Evolutionary conservation across 2,113 vertebrate genomes (phyloP), one percentile per base, ranked within the genome.

Genomic region (Barbus barbus): DNA sequence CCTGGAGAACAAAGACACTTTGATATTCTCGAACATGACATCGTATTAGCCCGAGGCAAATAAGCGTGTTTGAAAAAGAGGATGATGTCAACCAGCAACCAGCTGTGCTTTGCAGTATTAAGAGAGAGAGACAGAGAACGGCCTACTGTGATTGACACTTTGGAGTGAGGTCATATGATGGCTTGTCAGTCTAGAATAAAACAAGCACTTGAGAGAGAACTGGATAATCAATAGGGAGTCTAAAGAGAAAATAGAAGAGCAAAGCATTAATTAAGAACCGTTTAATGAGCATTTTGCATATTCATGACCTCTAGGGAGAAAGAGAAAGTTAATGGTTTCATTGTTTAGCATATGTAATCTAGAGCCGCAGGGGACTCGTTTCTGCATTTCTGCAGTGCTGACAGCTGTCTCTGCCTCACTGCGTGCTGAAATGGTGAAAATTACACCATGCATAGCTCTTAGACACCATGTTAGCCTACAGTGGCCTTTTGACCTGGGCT

Each of bases 361-460:
- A 67, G 51, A 76, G 53, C 83, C n/a, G 9, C 83, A 84, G 74
- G 75, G 73, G 73, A 78, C 4, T 51, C 14, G 5, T 81, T 24
- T 9, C 28, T 74, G 44, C 44, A 80, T 83, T 81, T 51, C 67
- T 48, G 38, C 33, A 61, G 11, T 61, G 65, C 58, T 78, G 72
- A 65, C 81, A 87, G 83, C 84, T 86, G 84, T 56, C 81, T 83
- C 7, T 81, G 20, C 77, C 77, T 83, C 81, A 83, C 60, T 61
- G 69, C 28, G 9, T 81, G 78, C 48, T 28, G 36, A 72, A 74
- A 65, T 73, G 61, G 58, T 78, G 38, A 48, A 44, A 46, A 44
- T 69, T 63, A 78, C 77, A 85, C 65, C 76, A 65, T 18, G 44
- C 76, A 76, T 69, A 38, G 22, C 48, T 65, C 84, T 80, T 82